phyloP scores from a whole-genome alignment of 2,113 vertebrate genomes.

The Pongo pygmaeus region DNA sequence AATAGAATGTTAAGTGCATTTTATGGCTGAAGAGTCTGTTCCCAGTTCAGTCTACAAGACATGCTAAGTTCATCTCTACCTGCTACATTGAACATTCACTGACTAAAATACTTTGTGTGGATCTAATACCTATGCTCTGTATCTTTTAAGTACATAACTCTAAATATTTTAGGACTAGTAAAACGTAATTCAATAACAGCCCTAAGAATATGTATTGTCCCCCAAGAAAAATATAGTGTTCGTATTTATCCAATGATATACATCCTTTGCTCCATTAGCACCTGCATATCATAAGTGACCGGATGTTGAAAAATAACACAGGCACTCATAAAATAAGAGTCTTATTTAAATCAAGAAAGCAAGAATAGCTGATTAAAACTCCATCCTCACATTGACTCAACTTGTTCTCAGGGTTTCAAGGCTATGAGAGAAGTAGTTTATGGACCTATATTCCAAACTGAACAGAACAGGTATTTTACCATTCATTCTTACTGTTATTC shows the following conservation, averaged over 20 bases:
- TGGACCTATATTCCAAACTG: not conserved
- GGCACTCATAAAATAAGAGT: not conserved
- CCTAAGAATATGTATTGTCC: conserved; percentile 50
- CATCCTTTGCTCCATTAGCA: not conserved
- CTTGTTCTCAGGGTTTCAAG: not conserved
- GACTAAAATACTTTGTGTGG: conserved; percentile 83
- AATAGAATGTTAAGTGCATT: conserved; percentile 90
- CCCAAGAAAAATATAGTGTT: not conserved
- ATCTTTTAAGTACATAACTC: conserved; percentile 81
- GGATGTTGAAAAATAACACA: not conserved
- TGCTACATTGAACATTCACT: conserved; percentile 88
- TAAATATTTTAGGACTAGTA: conserved; percentile 77
- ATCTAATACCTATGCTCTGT: conserved; percentile 78
- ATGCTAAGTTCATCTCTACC: conserved; percentile 84
- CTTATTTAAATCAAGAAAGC: not conserved
- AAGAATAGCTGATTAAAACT: not conserved
- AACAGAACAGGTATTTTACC: not conserved
- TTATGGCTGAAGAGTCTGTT: conserved; percentile 87
- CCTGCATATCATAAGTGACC: not conserved
- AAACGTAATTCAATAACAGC: conserved; percentile 71
- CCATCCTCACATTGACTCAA: not conserved
- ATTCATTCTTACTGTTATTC: not conserved
- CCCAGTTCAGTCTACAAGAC: conserved; percentile 82
- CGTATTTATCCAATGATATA: not conserved
- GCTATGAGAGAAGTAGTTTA: not conserved